Conservation (phyloP, 2,113 vertebrate genomes). For the Hoplias malabaricus region DNA sequence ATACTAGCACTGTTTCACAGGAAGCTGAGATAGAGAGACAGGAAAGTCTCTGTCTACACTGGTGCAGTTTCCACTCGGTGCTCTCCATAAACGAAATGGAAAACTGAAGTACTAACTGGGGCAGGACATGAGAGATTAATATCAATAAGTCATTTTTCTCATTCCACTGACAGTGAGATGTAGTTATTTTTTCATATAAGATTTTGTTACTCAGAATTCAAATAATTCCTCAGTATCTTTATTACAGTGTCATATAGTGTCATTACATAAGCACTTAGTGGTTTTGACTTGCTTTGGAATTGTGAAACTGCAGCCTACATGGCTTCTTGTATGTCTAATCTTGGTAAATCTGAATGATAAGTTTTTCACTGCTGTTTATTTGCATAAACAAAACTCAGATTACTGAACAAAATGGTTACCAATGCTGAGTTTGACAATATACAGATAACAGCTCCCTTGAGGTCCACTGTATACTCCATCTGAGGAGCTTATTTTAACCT, state of each 20-base stretch:
- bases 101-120: constrained; percentile 44
- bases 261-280: background rate
- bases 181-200: background rate
- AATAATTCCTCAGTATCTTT: background rate
- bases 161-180: constrained; percentile 15
- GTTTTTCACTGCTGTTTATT: background rate
- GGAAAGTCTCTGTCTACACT: constrained; percentile 34
- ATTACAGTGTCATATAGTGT: background rate
- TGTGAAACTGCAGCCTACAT: background rate
- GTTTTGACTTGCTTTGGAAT: background rate
- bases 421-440: background rate
- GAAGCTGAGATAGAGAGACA: constrained; percentile 33
- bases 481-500: background rate
- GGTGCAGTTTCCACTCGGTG: constrained; percentile 42
- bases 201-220: background rate
- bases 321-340: background rate
- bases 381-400: background rate
- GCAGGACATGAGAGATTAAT: constrained; percentile 41
- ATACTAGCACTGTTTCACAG: constrained; percentile 36
- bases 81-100: constrained; percentile 46
- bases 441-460: background rate
- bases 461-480: background rate
- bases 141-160: constrained; percentile 19
- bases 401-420: background rate
- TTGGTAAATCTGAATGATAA: background rate